Conservation (phyloP, 2,797 vertebrate genomes). For the Triplophysa yarkandensis region DNA sequence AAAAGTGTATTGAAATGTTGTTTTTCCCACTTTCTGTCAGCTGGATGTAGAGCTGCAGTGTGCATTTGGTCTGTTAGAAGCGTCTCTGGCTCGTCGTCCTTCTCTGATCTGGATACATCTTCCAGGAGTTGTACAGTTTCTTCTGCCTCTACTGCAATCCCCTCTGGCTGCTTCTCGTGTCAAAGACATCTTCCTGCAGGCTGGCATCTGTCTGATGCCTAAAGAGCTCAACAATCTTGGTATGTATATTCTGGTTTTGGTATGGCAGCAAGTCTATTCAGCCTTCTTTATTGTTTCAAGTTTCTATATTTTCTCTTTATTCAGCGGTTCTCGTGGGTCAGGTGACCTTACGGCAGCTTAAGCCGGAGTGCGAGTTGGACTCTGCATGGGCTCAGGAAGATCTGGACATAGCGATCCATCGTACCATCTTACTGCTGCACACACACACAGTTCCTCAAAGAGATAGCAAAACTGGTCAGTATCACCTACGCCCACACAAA, state of each 20-base stretch:
- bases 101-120: constrained; percentile 86
- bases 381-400: constrained; percentile 91
- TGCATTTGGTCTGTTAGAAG: constrained; percentile 81
- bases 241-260: constrained; percentile 54
- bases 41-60: constrained; percentile 85
- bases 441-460: constrained; percentile 80
- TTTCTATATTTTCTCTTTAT: neutral
- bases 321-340: constrained; percentile 88
- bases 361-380: constrained; percentile 89
- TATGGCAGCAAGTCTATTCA: too few relatives aligned
- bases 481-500: too few relatives aligned
- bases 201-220: constrained; percentile 87
- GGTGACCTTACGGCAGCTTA: constrained; percentile 90
- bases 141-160: constrained; percentile 88
- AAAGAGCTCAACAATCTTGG: constrained; percentile 82
- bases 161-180: constrained; percentile 89
- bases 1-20: neutral
- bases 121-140: constrained; percentile 81
- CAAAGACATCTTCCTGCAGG: constrained; percentile 82
- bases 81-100: constrained; percentile 79
- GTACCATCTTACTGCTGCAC: constrained; percentile 83
- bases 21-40: constrained; percentile 64
- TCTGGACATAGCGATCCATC: constrained; percentile 81
- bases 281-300: too few relatives aligned
- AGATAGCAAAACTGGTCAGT: constrained; percentile 74